Percentiles rank a stretch among this genome's conserved stretches.
phyloP scores from a whole-genome alignment of 1,140 invertebrate genomes.

The Cephus cinctus region DNA sequence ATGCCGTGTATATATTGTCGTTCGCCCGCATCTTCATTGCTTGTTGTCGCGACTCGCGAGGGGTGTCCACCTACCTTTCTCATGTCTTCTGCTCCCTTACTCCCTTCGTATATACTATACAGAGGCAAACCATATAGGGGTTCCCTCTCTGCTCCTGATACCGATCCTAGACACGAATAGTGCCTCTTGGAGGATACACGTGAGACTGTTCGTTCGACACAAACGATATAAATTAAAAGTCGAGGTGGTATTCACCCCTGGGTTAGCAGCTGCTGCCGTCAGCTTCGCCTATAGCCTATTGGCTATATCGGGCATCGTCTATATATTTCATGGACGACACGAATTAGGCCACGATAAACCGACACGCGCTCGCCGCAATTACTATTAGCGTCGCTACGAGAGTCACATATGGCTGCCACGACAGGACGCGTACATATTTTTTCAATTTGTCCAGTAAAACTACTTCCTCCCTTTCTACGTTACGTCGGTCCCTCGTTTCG shows the following conservation, averaged over 20 bases:
- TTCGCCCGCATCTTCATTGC: slow-evolving; percentile 49
- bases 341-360: slow-evolving; percentile 37
- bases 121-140: slow-evolving; percentile 9
- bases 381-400: slow-evolving; percentile 49
- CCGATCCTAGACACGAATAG: slow-evolving; percentile 2
- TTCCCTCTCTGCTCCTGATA: slow-evolving; percentile 10
- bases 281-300: slow-evolving; percentile 22
- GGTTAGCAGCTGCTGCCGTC: slow-evolving; percentile 37
- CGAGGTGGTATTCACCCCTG: slow-evolving; percentile 35
- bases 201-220: slow-evolving; percentile 14
- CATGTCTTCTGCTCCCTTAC: slow-evolving; percentile 4
- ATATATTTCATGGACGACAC: slow-evolving; percentile 41
- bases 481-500: no score
- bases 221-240: slow-evolving; percentile 39
- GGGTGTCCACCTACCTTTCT: slow-evolving; percentile 3
- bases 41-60: no score
- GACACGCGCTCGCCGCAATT: slow-evolving; percentile 42
- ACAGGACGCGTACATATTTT: no score
- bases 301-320: no score
- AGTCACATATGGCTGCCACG: slow-evolving; percentile 50
- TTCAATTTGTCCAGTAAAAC: no score
- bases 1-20: slow-evolving; percentile 47
- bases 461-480: no score
- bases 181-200: slow-evolving; percentile 7
- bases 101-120: slow-evolving; percentile 12